A percentile compares a stretch with the other conserved stretches of the same genome.
These are phyloP conservation scores for Coecobrya sp. DNA, from an alignment of 2,888 invertebrate species.

Conservation along the genomic window DNA sequence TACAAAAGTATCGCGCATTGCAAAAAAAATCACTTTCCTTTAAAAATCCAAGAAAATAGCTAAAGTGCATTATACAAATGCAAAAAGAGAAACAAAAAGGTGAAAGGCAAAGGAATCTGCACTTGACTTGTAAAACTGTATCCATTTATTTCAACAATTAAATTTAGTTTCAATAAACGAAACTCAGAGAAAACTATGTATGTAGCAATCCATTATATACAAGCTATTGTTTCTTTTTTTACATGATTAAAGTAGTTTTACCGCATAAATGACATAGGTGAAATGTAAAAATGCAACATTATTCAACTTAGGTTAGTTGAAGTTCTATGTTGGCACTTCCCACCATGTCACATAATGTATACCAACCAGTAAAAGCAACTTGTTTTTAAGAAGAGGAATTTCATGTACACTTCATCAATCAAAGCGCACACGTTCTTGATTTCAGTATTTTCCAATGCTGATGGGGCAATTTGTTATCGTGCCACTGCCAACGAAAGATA, in stretches of 20 bases:
- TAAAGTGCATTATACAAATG: too few species aligned
- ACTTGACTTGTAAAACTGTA: background rate
- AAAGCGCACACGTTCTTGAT: conserved; percentile 76
- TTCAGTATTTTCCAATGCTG: conserved; percentile 64
- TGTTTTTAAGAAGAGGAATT: background rate
- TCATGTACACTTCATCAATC: conserved; percentile 68
- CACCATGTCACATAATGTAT: background rate
- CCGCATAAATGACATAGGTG: background rate
- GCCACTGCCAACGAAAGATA: conserved; percentile 26
- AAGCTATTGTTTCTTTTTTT: background rate
- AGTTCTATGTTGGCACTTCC: background rate
- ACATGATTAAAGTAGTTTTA: background rate
- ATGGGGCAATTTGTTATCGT: conserved; percentile 70
- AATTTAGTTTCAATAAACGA: background rate
- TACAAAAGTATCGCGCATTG: background rate
- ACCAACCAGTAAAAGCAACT: conserved; percentile 29
- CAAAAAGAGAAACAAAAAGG: background rate
- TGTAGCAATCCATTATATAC: background rate
- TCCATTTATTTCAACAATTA: background rate
- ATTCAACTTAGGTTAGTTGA: background rate
- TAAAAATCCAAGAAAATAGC: too few species aligned
- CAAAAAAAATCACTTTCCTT: too few species aligned
- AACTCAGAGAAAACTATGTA: background rate
- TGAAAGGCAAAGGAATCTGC: background rate
- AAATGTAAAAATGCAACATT: background rate